Base-by-base conservation (phyloP, 2,888 invertebrate genomes). In the Colletes collaris region DNA sequence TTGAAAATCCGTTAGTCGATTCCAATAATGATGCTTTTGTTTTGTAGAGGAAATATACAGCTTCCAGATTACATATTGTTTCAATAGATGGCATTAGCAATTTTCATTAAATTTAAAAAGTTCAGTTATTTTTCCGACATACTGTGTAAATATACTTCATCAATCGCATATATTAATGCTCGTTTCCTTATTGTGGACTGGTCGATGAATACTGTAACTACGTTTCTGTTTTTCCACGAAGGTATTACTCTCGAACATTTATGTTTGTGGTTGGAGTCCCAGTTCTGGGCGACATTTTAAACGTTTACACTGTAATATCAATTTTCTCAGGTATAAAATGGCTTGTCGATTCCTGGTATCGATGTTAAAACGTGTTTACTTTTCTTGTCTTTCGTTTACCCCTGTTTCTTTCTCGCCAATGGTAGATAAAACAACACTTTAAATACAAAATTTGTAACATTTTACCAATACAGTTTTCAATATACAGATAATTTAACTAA, bases 231-330 rank as follows among this genome's bases (percentile, higher is more conserved):
- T 72, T 72, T 68, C 60, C 27, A 40, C 65, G 68, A 77, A 79
- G 65, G 60, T 69, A 80, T 80, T 78, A 69, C 69, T 73, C 66
- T 66, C 56, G 35, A 76, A 60, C 56, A 79, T 76, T 76, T 68
- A 70, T 46, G 65, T 56, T 16, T 58, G 62, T 44, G 64, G 76
- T 75, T n/a, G 13, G 50, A 50, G 59, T 71, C 53, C 59, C 16
- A 69, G 58, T 60, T 64, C 63, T 58, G 63, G 72, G 76, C 62
- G 76, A 81, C 71, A 72, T 79, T 81, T 81, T 79, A 76, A 81
- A 79, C 79, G 79, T 71, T 79, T 67, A 60, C 60, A 37, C 52
- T 13, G 81, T 76, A 79, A 72, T 72, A 69, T 79, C 76, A 68
- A 81, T 81, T 76, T 76, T 37, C 37, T 40, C 46, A 56, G 56